Base-by-base conservation (phyloP, 1,140 invertebrate genomes). In the Sinella curviseta region DNA sequence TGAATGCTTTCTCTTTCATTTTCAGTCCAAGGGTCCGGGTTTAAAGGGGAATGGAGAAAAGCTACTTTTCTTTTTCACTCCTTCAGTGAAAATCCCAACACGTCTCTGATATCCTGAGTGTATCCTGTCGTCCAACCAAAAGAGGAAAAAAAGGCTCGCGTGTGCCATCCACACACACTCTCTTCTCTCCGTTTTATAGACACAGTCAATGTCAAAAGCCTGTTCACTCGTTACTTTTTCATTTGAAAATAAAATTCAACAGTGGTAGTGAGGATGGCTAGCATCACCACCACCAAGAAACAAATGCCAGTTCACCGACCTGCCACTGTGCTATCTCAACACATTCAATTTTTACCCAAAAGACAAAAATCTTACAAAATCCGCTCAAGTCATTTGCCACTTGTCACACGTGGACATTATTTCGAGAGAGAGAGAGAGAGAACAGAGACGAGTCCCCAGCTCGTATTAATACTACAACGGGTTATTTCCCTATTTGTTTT, bases 361-460 rank as follows among this genome's bases (percentile, higher is more conserved):
- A 48, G 4, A 48, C 17, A 48, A 48, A 8, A 48, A 48, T 17
- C 4, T 48, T 48, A 8, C 17, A 48, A 79, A 79, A 79, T 75
- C 73, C 70, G 78, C 78, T 79, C 78, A 79, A 79, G 78, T 79
- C 78, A 79, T 79, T 79, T 79, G 74, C 78, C 73, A 79, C 73
- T 79, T 79, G 78, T 79, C 78, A 79, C 70, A n/a, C n/a, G n/a
- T n/a, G n/a, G n/a, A n/a, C n/a, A n/a, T n/a, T n/a, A n/a, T n/a
- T n/a, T n/a, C n/a, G n/a, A n/a, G n/a, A n/a, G n/a, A n/a, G n/a
- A n/a, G n/a, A n/a, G n/a, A n/a, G n/a, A n/a, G n/a, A n/a, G n/a
- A n/a, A n/a, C n/a, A n/a, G n/a, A n/a, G n/a, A n/a, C n/a, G n/a
- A n/a, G n/a, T n/a, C n/a, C n/a, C n/a, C n/a, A n/a, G n/a, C n/a